Base-by-base conservation (phyloP, 1,140 invertebrate species). In the Trinorchestia longiramus region DNA sequence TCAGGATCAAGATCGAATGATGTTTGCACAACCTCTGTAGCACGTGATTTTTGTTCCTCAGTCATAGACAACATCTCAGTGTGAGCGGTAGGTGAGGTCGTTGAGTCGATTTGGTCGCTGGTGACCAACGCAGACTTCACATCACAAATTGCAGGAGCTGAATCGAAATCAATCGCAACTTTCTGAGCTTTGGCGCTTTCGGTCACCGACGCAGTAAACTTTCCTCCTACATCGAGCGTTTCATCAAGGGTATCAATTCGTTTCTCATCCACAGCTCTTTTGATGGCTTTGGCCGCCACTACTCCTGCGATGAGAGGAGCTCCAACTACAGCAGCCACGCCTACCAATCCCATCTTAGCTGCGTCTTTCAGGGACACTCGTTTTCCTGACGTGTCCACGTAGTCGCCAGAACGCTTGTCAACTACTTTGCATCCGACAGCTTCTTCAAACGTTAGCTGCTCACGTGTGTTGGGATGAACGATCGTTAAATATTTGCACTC, bases 291-390 rank as follows among this genome's bases (percentile, higher is more conserved):
- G 17, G 96, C 96, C 41, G 96, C 97, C 45, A 95, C 96, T 28
- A 97, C 95, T 43, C 96, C 95, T 44, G 96, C 97, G 95, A 96
- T 95, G 19, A 96, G 91, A 36, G 96, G 96, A 53, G 96, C 96
- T 91, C 98, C 98, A 62, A 98, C 97, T 23, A 99, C 98, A 40
- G 98, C 97, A 11, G 99, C 96, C 4, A 98, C 97, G 77, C 98
- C 98, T 96, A 98, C 97, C 98, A 96, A 87, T 36, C 97, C 96
- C 91, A 96, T 96, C 87, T 96, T 98, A 11, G 98, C 98, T 8
- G 98, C 98, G 96, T 99, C 98, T 43, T 98, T 97, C n/a, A 99
- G 97, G 62, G 98, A 98, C 95, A 98, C 98, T 97, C 98, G 98
- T 95, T 98, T 97, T 43, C 98, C 47, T 15, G 97, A 97, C 90